Percentiles rank a stretch among this genome's conserved stretches.
Conservation (phyloP, 2,797 vertebrate species). For the Crax fasciolata region DNA sequence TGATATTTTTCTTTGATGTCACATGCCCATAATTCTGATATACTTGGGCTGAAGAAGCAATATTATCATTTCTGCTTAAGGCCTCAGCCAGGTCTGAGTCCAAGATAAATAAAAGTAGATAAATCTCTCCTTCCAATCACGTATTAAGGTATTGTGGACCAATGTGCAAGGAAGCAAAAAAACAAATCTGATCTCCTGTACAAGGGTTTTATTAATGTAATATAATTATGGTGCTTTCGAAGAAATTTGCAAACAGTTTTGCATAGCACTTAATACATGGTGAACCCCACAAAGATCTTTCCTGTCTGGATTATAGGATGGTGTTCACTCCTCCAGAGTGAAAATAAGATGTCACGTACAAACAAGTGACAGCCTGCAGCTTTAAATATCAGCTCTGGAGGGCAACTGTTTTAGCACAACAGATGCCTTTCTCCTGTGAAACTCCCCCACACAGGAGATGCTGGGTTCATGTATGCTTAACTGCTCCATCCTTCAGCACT, state of each 20-base stretch:
- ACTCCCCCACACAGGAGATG: constrained; percentile 38
- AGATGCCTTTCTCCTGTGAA: constrained; percentile 75
- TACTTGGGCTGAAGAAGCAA: not conserved
- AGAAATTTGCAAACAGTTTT: not conserved
- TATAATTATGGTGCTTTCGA: not conserved
- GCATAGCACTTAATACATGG: not conserved
- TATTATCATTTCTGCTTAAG: not conserved
- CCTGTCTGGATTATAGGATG: constrained; percentile 1
- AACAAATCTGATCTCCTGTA: not conserved
- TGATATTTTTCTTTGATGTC: not conserved
- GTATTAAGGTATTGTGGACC: not conserved
- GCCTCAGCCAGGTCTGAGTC: not conserved
- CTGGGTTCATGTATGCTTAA: constrained; percentile 47
- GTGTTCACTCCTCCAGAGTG: constrained; percentile 5
- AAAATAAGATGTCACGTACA: constrained; percentile 30
- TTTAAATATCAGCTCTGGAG: constrained; percentile 59
- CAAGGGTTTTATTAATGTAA: not conserved
- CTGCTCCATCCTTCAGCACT: constrained; percentile 60
- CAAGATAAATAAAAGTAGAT: constrained; percentile 5
- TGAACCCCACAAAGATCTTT: not conserved
- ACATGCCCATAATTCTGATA: not conserved
- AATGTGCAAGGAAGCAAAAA: not conserved
- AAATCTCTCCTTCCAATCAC: not conserved
- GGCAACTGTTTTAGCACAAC: constrained; percentile 61
- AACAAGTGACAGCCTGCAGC: constrained; percentile 29